These are phyloP conservation scores for Hydrochoerus hydrochaeris DNA, from an alignment of 2,113 vertebrate genomes.

Conservation along the genomic window DNA sequence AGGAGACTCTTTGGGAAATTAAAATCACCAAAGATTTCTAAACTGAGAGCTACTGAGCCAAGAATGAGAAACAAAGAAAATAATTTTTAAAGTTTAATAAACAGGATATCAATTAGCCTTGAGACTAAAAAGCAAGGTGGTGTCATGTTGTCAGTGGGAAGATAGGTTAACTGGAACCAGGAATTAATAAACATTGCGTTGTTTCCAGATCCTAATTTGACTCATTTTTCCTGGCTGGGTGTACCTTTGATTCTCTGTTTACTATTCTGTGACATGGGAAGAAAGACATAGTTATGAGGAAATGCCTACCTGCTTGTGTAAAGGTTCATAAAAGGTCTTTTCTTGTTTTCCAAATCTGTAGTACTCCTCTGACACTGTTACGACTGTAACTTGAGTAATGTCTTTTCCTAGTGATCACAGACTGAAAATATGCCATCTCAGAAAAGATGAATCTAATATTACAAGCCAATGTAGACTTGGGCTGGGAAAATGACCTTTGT, in stretches of 20 bases:
- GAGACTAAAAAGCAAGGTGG: conserved; percentile 67
- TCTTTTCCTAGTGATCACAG: background rate
- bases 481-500: background rate
- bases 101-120: conserved; percentile 73
- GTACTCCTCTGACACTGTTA: background rate
- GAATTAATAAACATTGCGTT: conserved; percentile 52
- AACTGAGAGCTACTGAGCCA: conserved; percentile 74
- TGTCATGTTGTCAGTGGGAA: conserved; percentile 42
- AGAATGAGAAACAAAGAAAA: conserved; percentile 70
- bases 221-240: background rate
- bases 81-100: conserved; percentile 74
- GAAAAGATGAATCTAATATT: background rate
- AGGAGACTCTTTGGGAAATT: conserved; percentile 79
- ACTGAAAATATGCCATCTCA: background rate
- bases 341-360: background rate
- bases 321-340: conserved; percentile 44
- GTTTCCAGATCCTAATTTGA: conserved; percentile 40
- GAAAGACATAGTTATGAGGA: background rate
- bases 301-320: conserved; percentile 23
- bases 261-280: conserved; percentile 40
- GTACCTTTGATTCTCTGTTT: conserved; percentile 6
- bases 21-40: conserved; percentile 78
- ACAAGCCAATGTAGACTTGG: background rate
- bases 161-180: conserved; percentile 38
- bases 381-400: background rate